Base-by-base conservation (phyloP, 2,888 invertebrate genomes). In the Dimorphilus gyrociliatus region DNA sequence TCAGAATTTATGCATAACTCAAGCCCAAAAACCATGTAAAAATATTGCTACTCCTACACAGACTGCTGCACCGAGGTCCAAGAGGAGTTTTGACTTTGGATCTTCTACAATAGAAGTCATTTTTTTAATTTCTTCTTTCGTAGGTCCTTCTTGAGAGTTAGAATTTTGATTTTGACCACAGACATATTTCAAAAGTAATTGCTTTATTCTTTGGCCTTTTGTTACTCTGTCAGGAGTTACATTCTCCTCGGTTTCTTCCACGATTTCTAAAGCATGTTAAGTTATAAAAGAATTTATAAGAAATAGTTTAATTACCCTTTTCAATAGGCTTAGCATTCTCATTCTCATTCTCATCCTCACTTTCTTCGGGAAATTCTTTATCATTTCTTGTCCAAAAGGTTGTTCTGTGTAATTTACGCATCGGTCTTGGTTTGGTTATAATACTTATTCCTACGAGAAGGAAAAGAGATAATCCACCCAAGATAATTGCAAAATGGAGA, bases 321-420 rank as follows among this genome's bases (percentile, higher is more conserved):
- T n/a, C n/a, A n/a, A n/a, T n/a, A n/a, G n/a, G n/a, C n/a, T n/a
- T n/a, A n/a, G n/a, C n/a, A n/a, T n/a, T n/a, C n/a, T 37, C 27
- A n/a, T 29, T 25, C 19, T 37, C 36, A 5, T 32, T 25, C n/a
- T 32, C 38, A 4, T 37, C 30, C 3, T 38, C 40, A 6, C 26
- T 26, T 12, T 41, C 42, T 7, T 33, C 37, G 10, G 29, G 38
- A n/a, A 37, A 25, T 19, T 45, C 35, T 14, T 33, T 28, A 23
- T 48, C 48, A 24, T 51, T 37, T 7, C 48, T 44, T 13, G 55
- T 55, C 53, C 53, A 55, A 44, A 45, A 54, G 3, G 53, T 54
- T 13, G 54, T 51, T 10, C 51, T 35, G n/a, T 43, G 45, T 13
- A 55, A 38, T 53, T 55, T 27, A 12, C 35, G 18, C 15, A 12